phyloP scores from a whole-genome alignment of 2,113 vertebrate species.

The Boulengerochromis microlepis region DNA sequence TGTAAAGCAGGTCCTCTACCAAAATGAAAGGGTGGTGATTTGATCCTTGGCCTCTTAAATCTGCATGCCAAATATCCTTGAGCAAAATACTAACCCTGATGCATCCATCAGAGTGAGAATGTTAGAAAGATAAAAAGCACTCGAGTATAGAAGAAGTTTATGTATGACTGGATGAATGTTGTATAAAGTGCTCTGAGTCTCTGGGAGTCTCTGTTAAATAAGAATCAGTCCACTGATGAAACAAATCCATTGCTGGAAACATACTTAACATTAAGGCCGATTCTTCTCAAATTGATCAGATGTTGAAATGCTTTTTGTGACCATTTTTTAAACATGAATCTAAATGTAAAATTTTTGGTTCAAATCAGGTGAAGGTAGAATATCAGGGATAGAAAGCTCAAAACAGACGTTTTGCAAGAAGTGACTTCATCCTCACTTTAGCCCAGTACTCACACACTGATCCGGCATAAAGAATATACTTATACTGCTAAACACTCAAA shows the following conservation, averaged over 20 bases:
- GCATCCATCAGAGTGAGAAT: background rate
- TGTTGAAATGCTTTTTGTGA: accelerated
- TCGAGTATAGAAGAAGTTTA: background rate
- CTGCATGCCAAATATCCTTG: accelerated
- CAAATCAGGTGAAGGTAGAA: background rate
- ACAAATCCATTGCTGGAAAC: background rate
- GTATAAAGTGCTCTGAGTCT: background rate
- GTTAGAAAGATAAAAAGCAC: background rate
- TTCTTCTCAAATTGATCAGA: background rate
- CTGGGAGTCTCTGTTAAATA: background rate
- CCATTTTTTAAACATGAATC: background rate
- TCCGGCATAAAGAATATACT: background rate
- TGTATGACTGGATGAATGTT: background rate
- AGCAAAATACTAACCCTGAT: accelerated
- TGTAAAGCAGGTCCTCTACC: background rate
- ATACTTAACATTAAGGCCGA: accelerated
- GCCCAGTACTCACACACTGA: background rate
- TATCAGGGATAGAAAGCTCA: background rate
- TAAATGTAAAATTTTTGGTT: accelerated
- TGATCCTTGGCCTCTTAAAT: accelerated
- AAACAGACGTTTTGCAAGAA: background rate
- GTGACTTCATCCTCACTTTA: background rate
- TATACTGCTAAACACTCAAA: background rate
- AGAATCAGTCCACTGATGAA: background rate
- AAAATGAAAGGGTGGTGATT: background rate